Conservation (phyloP, 1,140 invertebrate genomes). For the Eriocheir sinensis region DNA sequence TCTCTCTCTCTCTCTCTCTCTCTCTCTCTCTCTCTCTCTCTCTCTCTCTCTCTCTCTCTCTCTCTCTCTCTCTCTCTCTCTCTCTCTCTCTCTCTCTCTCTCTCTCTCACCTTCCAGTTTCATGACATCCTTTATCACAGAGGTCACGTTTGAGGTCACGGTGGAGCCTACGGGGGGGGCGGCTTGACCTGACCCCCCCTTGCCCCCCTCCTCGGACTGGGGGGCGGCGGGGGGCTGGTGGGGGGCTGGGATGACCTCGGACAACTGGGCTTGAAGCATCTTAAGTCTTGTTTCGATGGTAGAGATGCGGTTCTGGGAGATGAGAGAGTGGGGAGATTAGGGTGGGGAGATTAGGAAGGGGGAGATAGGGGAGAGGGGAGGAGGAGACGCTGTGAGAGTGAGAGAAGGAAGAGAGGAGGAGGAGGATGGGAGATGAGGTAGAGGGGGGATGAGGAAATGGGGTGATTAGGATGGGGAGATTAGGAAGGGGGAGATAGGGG, state of each 20-base stretch:
- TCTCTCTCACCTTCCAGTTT: constrained; percentile 50
- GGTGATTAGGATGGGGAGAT: not conserved
- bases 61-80: constrained; percentile 17
- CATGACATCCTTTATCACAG: constrained; percentile 72
- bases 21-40: too few species aligned
- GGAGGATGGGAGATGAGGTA: not conserved
- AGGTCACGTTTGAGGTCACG: constrained; percentile 59
- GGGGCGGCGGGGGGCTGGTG: constrained; percentile 30
- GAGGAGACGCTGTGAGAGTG: not conserved
- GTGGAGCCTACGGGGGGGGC: constrained; percentile 44
- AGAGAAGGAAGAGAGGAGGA: not conserved
- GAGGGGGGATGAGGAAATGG: not conserved
- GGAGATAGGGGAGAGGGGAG: not conserved
- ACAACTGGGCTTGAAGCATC: constrained; percentile 63
- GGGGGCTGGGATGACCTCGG: not conserved
- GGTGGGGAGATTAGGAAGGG: not conserved
- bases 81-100: constrained; percentile 27
- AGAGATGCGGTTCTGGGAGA: constrained; percentile 73
- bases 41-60: too few species aligned
- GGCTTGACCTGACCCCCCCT: not conserved
- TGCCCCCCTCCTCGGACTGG: constrained; percentile 37
- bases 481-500: not conserved
- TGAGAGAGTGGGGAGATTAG: not conserved
- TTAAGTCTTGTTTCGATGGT: constrained; percentile 73
- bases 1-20: too few species aligned